Base-by-base conservation (phyloP, 2,888 invertebrate genomes). In the Mythimna albipuncta region DNA sequence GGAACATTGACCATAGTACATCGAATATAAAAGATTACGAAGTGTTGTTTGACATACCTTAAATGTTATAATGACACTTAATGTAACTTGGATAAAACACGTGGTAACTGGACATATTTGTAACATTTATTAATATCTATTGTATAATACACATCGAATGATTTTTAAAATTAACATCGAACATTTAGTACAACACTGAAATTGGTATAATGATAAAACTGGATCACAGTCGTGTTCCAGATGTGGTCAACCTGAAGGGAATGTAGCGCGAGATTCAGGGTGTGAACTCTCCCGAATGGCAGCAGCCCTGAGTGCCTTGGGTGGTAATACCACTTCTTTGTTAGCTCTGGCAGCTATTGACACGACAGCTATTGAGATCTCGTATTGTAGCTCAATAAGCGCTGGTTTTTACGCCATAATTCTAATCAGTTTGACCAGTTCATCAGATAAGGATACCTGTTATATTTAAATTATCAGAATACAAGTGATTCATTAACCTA, bases 121-220 rank as follows among this genome's bases (percentile, higher is more conserved):
- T 64, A 62, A 77, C 55, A 76, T 74, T 75, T 19, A 72, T 61
- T 57, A 52, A 64, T 64, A 47, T 11, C 47, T 47, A 70, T 69
- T 69, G 74, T 70, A 47, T 5, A 47, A 47, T 47, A 79, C 61
- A 81, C 68, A 72, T 67, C 50, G 44, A 67, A 66, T 75, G 54
- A 77, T 57, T 75, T 66, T 65, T 59, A 65, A 82, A 88, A 82
- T 77, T 77, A 89, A 90, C 89, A 90, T 65, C 82, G 71, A 90
- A 85, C 87, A 89, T 83, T 86, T 81, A 77, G 82, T 54, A 81
- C 84, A 77, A 83, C 77, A 72, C 68, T 75, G 32, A 75, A 57
- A 71, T 62, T 50, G 54, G 10, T 47, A 63, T 58, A 64, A 76
- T 84, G 82, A 67, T 77, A 72, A 85, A 84, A 84, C 85, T 87